phyloP scores from a whole-genome alignment of 2,888 invertebrate species.

The Lamellibrachia satsuma region DNA sequence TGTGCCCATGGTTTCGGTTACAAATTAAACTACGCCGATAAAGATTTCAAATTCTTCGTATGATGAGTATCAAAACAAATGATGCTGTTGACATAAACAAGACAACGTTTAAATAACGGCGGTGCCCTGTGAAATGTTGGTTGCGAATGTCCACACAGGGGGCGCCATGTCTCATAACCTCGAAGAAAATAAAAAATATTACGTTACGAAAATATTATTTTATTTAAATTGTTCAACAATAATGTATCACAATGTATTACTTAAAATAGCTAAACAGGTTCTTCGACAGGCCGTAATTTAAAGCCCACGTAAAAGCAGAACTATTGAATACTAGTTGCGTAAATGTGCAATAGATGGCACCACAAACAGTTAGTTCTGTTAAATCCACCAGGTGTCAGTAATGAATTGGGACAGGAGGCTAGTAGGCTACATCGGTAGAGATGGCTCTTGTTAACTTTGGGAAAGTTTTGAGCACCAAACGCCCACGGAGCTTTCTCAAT shows the following conservation, averaged over 20 bases:
- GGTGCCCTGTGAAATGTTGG: neutral
- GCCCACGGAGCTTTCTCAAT: neutral
- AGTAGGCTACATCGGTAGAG: neutral
- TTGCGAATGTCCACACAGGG: constrained; percentile 13
- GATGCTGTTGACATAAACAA: neutral
- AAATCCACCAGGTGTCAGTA: neutral
- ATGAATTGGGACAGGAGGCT: neutral
- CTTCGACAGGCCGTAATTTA: neutral
- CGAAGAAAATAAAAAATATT: neutral
- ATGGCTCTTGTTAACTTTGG: neutral
- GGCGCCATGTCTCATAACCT: neutral
- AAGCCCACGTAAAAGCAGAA: neutral
- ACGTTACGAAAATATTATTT: neutral
- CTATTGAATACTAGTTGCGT: neutral
- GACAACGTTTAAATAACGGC: constrained; percentile 6
- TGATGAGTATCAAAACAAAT: constrained; percentile 7
- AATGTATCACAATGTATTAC: neutral
- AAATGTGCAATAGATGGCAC: neutral
- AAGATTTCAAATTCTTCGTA: neutral
- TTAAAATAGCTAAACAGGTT: neutral
- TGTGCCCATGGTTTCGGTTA: neutral
- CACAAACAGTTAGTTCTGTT: neutral
- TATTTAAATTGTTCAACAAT: neutral
- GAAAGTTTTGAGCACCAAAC: neutral
- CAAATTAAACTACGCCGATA: neutral